Conservation (phyloP, 2,888 invertebrate species). For the Drosophila picticornis region DNA sequence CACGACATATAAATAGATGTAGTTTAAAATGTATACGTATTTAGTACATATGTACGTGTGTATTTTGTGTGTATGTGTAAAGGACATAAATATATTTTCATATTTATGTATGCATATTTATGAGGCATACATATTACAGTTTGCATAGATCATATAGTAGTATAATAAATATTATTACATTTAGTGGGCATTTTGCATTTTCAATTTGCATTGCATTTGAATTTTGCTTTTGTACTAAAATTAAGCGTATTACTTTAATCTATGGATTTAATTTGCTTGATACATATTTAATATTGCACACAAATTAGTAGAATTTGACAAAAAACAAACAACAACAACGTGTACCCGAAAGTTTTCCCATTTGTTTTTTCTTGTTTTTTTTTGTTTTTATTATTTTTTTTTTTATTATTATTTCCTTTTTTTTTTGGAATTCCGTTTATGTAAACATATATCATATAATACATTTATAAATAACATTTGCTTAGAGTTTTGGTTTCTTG, state of each 20-base stretch:
- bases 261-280: conserved; percentile 33
- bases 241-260: conserved; percentile 73
- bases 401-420: background rate
- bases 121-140: conserved; percentile 27
- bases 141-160: conserved; percentile 35
- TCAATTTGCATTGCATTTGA: conserved; percentile 32
- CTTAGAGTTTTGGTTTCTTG: conserved; percentile 68
- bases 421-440: background rate
- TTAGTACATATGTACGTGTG: conserved; percentile 10
- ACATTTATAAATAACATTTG: conserved; percentile 49
- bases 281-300: conserved; percentile 48
- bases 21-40: conserved; percentile 26
- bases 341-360: conserved; percentile 22
- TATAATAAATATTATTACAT: conserved; percentile 67
- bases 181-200: conserved; percentile 61
- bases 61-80: conserved; percentile 35
- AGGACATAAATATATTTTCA: conserved; percentile 36
- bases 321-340: conserved; percentile 25
- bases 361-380: background rate
- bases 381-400: background rate
- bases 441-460: conserved; percentile 2
- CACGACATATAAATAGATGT: conserved; percentile 36
- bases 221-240: conserved; percentile 78
- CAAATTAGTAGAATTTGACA: conserved; percentile 22
- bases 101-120: conserved; percentile 6